These are phyloP conservation scores for Stenolophus ochropezus DNA, from an alignment of 2,888 invertebrate species.

Conservation along the genomic window DNA sequence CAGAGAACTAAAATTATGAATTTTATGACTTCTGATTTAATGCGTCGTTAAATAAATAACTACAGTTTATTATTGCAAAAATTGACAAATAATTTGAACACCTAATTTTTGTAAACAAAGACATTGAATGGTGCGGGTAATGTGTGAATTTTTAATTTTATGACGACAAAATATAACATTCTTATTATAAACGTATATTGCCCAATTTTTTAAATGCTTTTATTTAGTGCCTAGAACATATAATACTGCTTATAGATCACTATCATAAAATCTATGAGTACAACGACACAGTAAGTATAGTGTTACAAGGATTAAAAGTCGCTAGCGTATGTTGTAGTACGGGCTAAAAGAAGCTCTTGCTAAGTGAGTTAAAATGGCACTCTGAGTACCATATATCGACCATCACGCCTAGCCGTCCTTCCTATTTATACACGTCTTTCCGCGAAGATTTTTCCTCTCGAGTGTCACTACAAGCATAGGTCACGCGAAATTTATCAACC, in stretches of 20 bases:
- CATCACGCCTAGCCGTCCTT: slow-evolving; percentile 7
- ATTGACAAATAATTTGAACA: too few species aligned
- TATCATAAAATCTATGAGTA: background rate
- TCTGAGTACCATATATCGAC: slow-evolving; percentile 19
- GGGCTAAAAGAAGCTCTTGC: background rate
- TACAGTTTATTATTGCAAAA: too few species aligned
- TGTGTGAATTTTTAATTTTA: too few species aligned
- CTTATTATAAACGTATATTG: too few species aligned
- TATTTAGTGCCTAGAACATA: too few species aligned
- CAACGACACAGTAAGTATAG: background rate
- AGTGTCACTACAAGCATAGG: slow-evolving; percentile 29
- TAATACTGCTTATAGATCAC: background rate
- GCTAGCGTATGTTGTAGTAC: background rate
- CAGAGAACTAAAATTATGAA: too few species aligned
- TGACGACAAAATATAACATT: too few species aligned
- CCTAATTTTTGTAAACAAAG: too few species aligned
- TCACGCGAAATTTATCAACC: slow-evolving; percentile 38
- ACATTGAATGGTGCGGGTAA: too few species aligned
- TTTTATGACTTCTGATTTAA: too few species aligned
- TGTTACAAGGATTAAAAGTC: background rate
- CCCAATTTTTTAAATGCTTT: too few species aligned
- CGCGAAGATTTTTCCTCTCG: slow-evolving; percentile 7
- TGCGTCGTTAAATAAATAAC: too few species aligned
- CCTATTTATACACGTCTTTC: slow-evolving; percentile 33
- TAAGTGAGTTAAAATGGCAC: slow-evolving; percentile 20